Conservation (phyloP, 2,113 vertebrate genomes). For the Calypte anna region DNA sequence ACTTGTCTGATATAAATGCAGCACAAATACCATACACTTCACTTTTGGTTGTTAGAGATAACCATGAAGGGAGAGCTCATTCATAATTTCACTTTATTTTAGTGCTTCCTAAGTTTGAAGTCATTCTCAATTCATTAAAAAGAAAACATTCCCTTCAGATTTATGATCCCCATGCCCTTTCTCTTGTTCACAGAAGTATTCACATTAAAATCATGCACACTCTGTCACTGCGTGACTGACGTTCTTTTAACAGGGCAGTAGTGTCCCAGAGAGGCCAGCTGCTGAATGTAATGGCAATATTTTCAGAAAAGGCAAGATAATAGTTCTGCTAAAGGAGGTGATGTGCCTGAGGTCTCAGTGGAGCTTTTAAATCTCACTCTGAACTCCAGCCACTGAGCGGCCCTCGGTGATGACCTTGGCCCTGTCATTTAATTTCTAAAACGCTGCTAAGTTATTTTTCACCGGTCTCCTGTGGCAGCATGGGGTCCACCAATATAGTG, state of each 20-base stretch:
- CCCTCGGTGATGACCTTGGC: neutral
- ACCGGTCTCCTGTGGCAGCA: neutral
- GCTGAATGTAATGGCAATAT: constrained; percentile 25
- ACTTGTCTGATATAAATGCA: constrained; percentile 46
- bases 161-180: constrained; percentile 45
- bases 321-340: constrained; percentile 47
- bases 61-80: constrained; percentile 44
- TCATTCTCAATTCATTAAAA: constrained; percentile 55
- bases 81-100: constrained; percentile 46
- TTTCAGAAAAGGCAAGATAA: constrained; percentile 7
- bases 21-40: constrained; percentile 21
- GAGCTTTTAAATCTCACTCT: neutral
- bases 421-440: neutral
- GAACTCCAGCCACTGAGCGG: neutral
- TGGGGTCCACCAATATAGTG: neutral
- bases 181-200: constrained; percentile 55
- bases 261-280: constrained; percentile 17
- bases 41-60: constrained; percentile 43
- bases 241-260: constrained; percentile 61
- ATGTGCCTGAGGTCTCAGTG: neutral
- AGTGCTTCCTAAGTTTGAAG: constrained; percentile 44
- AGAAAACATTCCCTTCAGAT: constrained; percentile 20
- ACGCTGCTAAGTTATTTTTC: neutral
- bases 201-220: neutral
- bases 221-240: neutral